These are phyloP conservation scores for Colius striatus DNA, from an alignment of 2,113 vertebrate genomes.

Conservation along the genomic window DNA sequence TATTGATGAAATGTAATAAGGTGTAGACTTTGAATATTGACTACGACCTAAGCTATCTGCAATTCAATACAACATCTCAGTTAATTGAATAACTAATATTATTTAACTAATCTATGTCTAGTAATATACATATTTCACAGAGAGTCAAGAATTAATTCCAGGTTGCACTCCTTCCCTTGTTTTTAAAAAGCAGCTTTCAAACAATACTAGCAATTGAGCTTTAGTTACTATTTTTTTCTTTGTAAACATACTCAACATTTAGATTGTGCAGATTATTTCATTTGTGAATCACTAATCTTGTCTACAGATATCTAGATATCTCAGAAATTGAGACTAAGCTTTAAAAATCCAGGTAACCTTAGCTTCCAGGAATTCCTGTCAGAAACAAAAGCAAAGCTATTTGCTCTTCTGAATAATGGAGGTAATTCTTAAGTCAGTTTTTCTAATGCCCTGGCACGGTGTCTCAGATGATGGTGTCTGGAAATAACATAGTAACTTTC, in stretches of 20 bases:
- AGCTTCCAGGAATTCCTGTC: slow-evolving; percentile 30
- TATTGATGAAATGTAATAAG: neutral
- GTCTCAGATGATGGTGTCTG: slow-evolving; percentile 20
- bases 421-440: slow-evolving; percentile 12
- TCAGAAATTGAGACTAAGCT: neutral
- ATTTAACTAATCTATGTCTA: neutral
- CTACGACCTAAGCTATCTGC: neutral
- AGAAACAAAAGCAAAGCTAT: neutral
- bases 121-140: neutral
- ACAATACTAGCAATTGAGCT: neutral
- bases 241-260: neutral
- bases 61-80: neutral
- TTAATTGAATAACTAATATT: neutral
- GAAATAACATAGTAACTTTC: slow-evolving; percentile 31
- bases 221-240: neutral
- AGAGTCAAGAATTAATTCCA: neutral
- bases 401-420: slow-evolving; percentile 7
- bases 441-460: neutral
- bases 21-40: neutral
- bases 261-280: neutral
- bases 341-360: neutral
- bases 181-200: neutral
- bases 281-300: neutral
- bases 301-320: neutral
- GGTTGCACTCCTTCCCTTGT: neutral